Percentiles rank a stretch among this genome's conserved stretches.
These are phyloP conservation scores for Xestobium rufovillosum DNA, from an alignment of 2,888 invertebrate species.

Conservation along the genomic window DNA sequence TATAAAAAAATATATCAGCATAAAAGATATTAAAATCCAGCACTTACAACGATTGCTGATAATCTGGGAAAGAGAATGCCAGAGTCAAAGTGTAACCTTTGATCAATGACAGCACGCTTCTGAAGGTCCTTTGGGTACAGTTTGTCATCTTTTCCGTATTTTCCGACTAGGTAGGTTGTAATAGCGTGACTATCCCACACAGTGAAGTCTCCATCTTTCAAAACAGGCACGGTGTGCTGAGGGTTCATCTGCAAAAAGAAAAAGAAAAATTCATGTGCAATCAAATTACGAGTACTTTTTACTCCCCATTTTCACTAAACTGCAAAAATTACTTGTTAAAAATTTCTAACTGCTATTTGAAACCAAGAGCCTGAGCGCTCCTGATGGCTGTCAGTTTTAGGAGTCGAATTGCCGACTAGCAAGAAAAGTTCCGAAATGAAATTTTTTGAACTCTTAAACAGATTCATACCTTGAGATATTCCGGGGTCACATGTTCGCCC, in stretches of 20 bases:
- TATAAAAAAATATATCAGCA: too few relatives aligned
- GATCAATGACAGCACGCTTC: conserved; percentile 26
- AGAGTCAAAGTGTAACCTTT: conserved; percentile 17
- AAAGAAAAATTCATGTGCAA: not conserved
- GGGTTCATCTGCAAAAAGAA: conserved; percentile 43
- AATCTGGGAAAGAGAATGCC: conserved; percentile 14
- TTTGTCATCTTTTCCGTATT: conserved; percentile 19
- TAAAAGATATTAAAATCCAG: too few relatives aligned
- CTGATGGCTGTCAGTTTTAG: too few relatives aligned
- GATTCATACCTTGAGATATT: conserved; percentile 36
- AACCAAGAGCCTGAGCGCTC: too few relatives aligned
- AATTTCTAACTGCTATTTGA: too few relatives aligned
- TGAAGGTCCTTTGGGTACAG: conserved; percentile 31
- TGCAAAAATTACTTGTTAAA: too few relatives aligned
- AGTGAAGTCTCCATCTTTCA: conserved; percentile 48
- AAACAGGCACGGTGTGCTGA: conserved; percentile 48
- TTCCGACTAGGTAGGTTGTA: conserved; percentile 26
- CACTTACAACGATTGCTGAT: conserved; percentile 11
- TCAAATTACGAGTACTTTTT: too few relatives aligned
- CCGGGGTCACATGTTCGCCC: conserved; percentile 39
- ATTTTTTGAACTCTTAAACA: too few relatives aligned
- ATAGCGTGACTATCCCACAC: conserved; percentile 48
- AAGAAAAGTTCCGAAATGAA: too few relatives aligned
- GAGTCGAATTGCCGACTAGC: too few relatives aligned
- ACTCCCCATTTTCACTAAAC: too few relatives aligned